Base-by-base conservation (phyloP, 2,797 vertebrate genomes). In the Spinibarbus caldwelli region DNA sequence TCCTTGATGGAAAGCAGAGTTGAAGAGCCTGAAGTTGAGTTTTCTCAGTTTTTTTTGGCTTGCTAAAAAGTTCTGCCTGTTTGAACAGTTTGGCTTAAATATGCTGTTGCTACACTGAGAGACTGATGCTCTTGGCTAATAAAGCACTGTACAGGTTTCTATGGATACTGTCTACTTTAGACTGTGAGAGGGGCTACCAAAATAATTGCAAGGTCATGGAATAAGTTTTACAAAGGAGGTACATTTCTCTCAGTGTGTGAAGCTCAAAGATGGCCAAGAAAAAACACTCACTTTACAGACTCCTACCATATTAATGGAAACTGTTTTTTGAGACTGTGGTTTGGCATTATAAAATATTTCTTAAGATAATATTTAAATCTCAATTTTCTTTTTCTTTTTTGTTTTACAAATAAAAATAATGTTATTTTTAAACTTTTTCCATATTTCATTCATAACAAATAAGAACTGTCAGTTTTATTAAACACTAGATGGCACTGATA, bases 121-220 rank as follows among this genome's bases (percentile, higher is more conserved):
- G 34, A 83, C 45, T 54, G 85, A 79, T 57, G 34, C 17, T 49
- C 31, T 80, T 79, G 81, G 81, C 67, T 66, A 86, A 43, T 79
- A 72, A 52, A 83, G 67, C 34, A 21, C 52, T 72, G 29, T 38
- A 43, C 45, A 34, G 67, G 80, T 72, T 79, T 86, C 70, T 52
- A 86, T 83, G 66, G 29, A 59, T 41, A 52, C 80, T 43, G 73
- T 78, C 38, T 70, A 75, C 29, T 49, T 73, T 64, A 73, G 52
- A 45, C 43, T 70, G 49, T 52, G 19, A 77, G 57, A 68, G 41
- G 34, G 76, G 47, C 62, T 75, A 80, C 41, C 64, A 80, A 87
- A 82, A 79, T 67, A 83, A 83, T 38, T 43, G 75, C 68, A 76
- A 80, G 62, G 80, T 86, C 84, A 79, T 26, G 76, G 68, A 82